Evolutionary conservation across 2,888 invertebrate genomes (phyloP).

Genomic region (Habrosyne pyritoides): DNA sequence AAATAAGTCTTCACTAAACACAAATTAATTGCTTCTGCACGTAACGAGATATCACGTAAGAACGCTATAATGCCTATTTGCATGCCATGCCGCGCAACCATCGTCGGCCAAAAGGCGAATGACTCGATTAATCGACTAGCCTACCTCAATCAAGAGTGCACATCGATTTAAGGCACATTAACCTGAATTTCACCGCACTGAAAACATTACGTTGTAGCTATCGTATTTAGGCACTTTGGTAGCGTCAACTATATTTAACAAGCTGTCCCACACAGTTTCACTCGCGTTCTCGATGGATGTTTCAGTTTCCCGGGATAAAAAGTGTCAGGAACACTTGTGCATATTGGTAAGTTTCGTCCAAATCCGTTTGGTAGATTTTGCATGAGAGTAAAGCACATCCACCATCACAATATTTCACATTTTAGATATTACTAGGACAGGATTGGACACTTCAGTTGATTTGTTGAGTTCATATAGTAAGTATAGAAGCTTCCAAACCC

Average conservation of each 20-base stretch:
- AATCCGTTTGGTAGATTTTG: too few relatives aligned
- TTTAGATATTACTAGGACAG: too few relatives aligned
- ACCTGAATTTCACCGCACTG: constrained; percentile 32
- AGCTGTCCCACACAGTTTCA: too few relatives aligned
- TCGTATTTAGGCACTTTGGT: constrained; percentile 12
- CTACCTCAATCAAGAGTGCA: constrained; percentile 21
- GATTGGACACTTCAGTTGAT: too few relatives aligned
- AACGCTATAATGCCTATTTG: constrained; percentile 36
- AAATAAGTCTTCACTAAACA: neutral
- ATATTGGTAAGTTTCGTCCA: too few relatives aligned
- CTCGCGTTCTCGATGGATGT: too few relatives aligned
- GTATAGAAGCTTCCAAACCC: too few relatives aligned
- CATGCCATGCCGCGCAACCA: constrained; percentile 25
- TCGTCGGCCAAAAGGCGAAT: constrained; percentile 31
- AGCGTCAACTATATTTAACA: neutral
- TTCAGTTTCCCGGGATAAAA: too few relatives aligned
- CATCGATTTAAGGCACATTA: constrained; percentile 29
- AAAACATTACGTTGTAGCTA: constrained; percentile 22
- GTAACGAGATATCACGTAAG: constrained; percentile 44
- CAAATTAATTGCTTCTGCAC: neutral
- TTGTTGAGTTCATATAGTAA: too few relatives aligned
- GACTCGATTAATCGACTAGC: constrained; percentile 31
- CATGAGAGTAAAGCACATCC: too few relatives aligned
- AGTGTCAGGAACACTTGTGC: too few relatives aligned
- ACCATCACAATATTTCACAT: too few relatives aligned